Base-by-base conservation (phyloP, 2,113 vertebrate species). In the Tychaedon coryphoeus region DNA sequence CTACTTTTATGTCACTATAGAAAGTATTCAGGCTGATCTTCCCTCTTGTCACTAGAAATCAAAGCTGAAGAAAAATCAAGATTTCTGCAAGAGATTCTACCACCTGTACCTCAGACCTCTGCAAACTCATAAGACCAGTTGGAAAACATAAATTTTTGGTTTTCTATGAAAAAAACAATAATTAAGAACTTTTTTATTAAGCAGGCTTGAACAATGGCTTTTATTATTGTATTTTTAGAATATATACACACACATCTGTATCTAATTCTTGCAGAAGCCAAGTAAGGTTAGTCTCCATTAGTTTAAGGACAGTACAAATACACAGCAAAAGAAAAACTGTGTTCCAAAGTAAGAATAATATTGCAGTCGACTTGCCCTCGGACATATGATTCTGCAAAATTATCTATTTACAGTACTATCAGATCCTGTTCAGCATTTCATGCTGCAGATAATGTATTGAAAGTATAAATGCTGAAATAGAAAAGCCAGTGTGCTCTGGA, bases 401-500 rank as follows among this genome's bases (percentile, higher is more conserved):
- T 57, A 34, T 53, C 65, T 81, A 16, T 70, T 64, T 87, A 83
- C 36, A 58, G 54, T 18, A 76, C 26, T 43, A 33, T 10, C 43
- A 67, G 56, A 76, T 62, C 65, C 40, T 73, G 31, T 34, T 28
- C 40, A 61, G 36, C 64, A 54, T 43, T 95, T 86, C 47, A 40
- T 65, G 61, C 19, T 47, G 31, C 28, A 87, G 58, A 57, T 65
- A 82, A 80, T 5, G 34, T 7, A 89, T 4, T 31, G 25, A 50
- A 89, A 89, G 73, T 18, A 24, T 47, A 72, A 74, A 65, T 40
- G 82, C 2, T 76, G 45, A 64, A 79, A 85, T 0, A 77, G 61
- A 86, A 95, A 86, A 60, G 54, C 64, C 34, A 51, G 43, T 10
- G 16, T 58, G 60, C 40, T 95, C 77, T 86, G 79, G 77, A 93